phyloP scores from a whole-genome alignment of 2,797 vertebrate species.

The Sebastolobus altivelis region DNA sequence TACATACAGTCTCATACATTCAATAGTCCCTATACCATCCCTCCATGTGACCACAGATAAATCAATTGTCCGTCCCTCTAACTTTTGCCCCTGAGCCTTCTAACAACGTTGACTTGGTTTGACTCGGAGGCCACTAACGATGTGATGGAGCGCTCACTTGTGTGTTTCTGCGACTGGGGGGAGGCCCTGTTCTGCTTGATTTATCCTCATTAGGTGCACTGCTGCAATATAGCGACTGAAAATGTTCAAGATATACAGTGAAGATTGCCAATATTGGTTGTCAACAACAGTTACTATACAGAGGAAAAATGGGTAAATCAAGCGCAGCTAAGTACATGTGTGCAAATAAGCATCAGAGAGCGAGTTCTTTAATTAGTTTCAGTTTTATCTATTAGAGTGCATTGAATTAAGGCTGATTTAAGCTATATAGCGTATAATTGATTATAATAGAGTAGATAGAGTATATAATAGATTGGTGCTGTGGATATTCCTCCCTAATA shows the following conservation, averaged over 20 bases:
- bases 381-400: slow-evolving; percentile 7
- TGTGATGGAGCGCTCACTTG: slow-evolving; percentile 26
- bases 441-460: neutral
- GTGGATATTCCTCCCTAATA: neutral
- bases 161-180: slow-evolving; percentile 24
- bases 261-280: slow-evolving; percentile 24
- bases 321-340: neutral
- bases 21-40: neutral
- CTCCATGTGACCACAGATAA: slow-evolving; percentile 18
- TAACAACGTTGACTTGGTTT: slow-evolving; percentile 21
- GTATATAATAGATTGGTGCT: neutral
- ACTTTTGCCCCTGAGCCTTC: slow-evolving; percentile 25
- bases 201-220: slow-evolving; percentile 40
- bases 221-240: slow-evolving; percentile 19
- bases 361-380: slow-evolving; percentile 7
- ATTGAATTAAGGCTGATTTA: slow-evolving; percentile 22
- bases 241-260: slow-evolving; percentile 1
- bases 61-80: slow-evolving; percentile 8
- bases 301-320: slow-evolving; percentile 16
- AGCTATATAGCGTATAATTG: slow-evolving; percentile 2
- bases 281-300: slow-evolving; percentile 11
- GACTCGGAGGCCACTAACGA: slow-evolving; percentile 39
- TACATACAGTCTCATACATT: neutral
- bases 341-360: slow-evolving; percentile 9
- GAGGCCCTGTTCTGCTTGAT: slow-evolving; percentile 39